Percentiles rank a stretch among this genome's conserved stretches.
phyloP scores from a whole-genome alignment of 1,140 invertebrate genomes.

The Lasioglossum baleicum region DNA sequence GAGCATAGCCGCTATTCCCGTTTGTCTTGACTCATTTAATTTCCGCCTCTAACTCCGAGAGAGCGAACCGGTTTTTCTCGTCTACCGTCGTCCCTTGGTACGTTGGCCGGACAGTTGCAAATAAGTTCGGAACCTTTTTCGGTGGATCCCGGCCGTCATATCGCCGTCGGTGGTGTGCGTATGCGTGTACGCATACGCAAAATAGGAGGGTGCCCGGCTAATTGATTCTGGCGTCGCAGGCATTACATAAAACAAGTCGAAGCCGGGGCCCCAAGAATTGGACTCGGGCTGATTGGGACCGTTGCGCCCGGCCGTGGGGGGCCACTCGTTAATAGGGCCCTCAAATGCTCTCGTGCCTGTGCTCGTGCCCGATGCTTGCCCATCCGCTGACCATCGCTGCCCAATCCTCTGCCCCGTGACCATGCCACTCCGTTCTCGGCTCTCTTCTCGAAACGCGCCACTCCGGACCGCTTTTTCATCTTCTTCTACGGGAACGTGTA shows the following conservation, averaged over 20 bases:
- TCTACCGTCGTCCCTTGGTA: slow-evolving; percentile 38
- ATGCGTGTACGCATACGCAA: slow-evolving; percentile 59
- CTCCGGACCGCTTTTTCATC: slow-evolving; percentile 58
- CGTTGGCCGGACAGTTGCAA: slow-evolving; percentile 57
- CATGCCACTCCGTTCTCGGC: neutral
- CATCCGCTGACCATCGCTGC: neutral
- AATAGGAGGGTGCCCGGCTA: slow-evolving; percentile 67
- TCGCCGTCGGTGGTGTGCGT: neutral
- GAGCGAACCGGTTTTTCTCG: slow-evolving; percentile 55
- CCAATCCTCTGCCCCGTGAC: neutral
- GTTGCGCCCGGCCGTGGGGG: slow-evolving; percentile 58
- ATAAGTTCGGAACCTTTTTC: slow-evolving; percentile 55
- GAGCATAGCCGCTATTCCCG: slow-evolving; percentile 37
- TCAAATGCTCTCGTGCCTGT: slow-evolving; percentile 50
- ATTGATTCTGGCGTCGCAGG: slow-evolving; percentile 70
- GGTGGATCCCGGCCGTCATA: slow-evolving; percentile 40
- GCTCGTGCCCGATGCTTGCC: slow-evolving; percentile 36
- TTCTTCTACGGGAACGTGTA: slow-evolving; percentile 63
- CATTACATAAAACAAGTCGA: slow-evolving; percentile 70
- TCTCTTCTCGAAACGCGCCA: slow-evolving; percentile 20
- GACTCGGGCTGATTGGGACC: slow-evolving; percentile 62
- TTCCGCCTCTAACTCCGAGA: slow-evolving; percentile 52
- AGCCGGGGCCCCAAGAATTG: slow-evolving; percentile 47
- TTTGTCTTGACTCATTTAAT: slow-evolving; percentile 59
- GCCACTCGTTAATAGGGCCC: slow-evolving; percentile 68